Conservation (phyloP, 2,113 vertebrate genomes). For the Mirza zaza region DNA sequence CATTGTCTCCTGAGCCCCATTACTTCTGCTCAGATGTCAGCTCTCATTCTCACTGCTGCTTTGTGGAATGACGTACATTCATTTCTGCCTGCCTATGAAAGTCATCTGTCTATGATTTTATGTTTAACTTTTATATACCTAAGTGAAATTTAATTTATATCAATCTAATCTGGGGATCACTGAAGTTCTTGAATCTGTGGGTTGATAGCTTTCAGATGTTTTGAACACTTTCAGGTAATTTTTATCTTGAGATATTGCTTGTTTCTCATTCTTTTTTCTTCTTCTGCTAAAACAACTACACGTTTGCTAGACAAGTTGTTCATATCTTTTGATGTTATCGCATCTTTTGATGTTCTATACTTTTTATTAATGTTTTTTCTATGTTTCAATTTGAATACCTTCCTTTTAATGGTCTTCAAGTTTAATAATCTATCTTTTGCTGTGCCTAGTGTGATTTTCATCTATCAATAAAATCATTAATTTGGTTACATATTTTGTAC, state of each 20-base stretch:
- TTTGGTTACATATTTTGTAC: accelerated
- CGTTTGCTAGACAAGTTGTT: neutral
- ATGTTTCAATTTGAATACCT: neutral
- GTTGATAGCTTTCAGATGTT: neutral
- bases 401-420: neutral
- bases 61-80: too few species aligned
- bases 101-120: neutral
- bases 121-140: neutral
- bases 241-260: neutral
- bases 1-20: neutral
- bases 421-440: neutral
- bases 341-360: neutral
- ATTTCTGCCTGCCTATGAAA: neutral
- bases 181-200: neutral
- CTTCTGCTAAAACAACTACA: neutral
- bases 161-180: neutral
- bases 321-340: too few species aligned
- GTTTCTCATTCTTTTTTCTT: neutral
- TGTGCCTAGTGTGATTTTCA: neutral
- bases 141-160: neutral
- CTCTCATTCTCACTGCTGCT: neutral
- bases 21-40: neutral
- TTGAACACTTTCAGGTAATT: neutral
- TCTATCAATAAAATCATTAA: neutral
- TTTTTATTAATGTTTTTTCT: neutral